These are phyloP conservation scores for Haemorhous mexicanus DNA, from an alignment of 2,113 vertebrate species.

Conservation along the genomic window DNA sequence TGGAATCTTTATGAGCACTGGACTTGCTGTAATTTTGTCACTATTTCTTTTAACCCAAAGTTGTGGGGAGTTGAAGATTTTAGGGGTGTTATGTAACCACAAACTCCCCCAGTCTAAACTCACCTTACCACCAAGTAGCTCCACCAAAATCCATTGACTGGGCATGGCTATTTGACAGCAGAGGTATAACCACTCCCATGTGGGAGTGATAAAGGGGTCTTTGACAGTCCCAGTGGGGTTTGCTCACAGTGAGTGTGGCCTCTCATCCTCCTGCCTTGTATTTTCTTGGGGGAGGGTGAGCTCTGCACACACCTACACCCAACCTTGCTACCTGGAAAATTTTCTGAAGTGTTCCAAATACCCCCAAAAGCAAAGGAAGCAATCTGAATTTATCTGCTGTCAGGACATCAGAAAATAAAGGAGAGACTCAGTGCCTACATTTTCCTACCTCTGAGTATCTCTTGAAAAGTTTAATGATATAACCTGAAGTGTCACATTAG, in stretches of 20 bases:
- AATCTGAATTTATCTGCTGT: neutral
- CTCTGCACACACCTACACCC: neutral
- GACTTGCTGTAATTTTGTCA: neutral
- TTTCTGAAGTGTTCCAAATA: neutral
- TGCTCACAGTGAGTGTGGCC: neutral
- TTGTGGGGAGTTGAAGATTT: neutral
- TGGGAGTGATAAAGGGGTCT: neutral
- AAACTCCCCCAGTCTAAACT: accelerated
- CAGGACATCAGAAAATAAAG: neutral
- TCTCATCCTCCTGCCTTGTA: neutral
- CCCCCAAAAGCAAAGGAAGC: neutral
- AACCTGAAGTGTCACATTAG: neutral
- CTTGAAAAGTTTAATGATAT: neutral
- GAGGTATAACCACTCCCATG: neutral
- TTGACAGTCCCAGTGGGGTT: neutral
- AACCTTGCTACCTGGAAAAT: neutral
- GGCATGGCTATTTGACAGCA: neutral
- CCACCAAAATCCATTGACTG: neutral
- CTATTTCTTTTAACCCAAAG: neutral
- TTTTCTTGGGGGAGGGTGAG: neutral
- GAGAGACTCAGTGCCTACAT: neutral
- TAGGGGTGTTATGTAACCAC: neutral
- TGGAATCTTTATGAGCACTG: neutral
- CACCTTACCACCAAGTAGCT: neutral
- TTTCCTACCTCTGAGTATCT: neutral